These are phyloP conservation scores for Maccullochella peelii DNA, from an alignment of 2,113 vertebrate genomes.

Conservation along the genomic window DNA sequence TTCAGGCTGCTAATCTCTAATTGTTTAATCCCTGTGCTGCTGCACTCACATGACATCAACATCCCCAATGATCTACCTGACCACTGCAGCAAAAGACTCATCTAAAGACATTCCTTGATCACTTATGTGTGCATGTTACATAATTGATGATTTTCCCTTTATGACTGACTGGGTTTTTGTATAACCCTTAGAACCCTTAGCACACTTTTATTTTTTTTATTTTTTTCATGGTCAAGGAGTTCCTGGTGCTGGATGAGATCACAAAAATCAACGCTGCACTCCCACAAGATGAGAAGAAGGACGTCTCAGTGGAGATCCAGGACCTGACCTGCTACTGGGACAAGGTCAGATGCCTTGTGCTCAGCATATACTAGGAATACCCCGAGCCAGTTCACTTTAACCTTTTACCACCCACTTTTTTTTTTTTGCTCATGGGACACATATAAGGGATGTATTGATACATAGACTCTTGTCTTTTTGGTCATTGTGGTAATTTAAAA, in stretches of 20 bases:
- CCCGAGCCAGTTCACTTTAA: background rate
- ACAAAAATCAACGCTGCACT: conserved; percentile 52
- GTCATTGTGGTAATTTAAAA: too few relatives aligned
- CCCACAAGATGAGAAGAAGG: conserved; percentile 69
- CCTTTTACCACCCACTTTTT: background rate
- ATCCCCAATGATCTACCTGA: background rate
- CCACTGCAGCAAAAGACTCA: too few relatives aligned
- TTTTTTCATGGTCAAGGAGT: conserved; percentile 78
- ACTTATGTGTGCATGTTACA: background rate
- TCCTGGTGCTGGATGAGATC: conserved; percentile 89
- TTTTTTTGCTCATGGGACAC: background rate
- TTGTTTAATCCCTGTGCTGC: background rate
- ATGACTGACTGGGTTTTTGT: background rate
- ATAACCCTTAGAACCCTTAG: background rate
- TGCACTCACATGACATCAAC: background rate
- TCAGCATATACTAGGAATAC: background rate
- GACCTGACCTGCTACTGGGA: conserved; percentile 92
- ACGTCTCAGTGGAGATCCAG: conserved; percentile 81
- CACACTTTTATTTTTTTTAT: background rate
- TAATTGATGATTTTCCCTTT: background rate
- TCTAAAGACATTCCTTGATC: background rate
- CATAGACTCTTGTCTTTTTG: background rate
- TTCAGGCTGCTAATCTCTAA: background rate
- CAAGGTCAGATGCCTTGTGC: conserved; percentile 81
- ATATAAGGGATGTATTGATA: background rate